Conservation (phyloP, 2,797 vertebrate species). For the Lagodon rhomboides region DNA sequence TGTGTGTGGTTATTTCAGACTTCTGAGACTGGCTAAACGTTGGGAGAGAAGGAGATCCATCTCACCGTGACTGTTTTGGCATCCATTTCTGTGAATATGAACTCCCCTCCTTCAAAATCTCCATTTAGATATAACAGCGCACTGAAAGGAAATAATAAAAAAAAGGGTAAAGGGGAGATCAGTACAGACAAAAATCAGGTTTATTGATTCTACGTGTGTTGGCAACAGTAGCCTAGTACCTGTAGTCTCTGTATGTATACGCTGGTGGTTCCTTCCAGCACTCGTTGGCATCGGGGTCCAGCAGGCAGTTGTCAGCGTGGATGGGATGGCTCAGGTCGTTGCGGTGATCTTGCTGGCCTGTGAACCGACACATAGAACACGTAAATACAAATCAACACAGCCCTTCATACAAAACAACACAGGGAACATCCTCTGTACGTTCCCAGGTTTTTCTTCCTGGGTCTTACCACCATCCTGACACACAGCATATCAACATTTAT, state of each 20-base stretch:
- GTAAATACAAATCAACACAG: neutral
- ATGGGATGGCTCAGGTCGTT: constrained; percentile 98
- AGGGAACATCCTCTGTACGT: neutral
- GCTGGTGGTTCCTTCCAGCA: constrained; percentile 98
- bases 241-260: constrained; percentile 97
- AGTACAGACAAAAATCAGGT: neutral
- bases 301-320: constrained; percentile 97
- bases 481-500: neutral
- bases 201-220: neutral
- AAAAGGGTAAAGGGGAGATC: neutral
- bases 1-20: constrained; percentile 1
- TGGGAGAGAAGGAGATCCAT: constrained; percentile 7
- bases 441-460: neutral
- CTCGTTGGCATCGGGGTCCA: constrained; percentile 94
- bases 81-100: constrained; percentile 98
- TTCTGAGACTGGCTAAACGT: neutral
- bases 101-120: constrained; percentile 97
- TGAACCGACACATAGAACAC: neutral
- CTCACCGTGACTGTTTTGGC: constrained; percentile 97
- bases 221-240: constrained; percentile 78
- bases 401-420: neutral
- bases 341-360: constrained; percentile 95
- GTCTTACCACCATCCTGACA: neutral
- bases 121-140: constrained; percentile 96
- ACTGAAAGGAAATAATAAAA: constrained; percentile 73